Percentiles rank a stretch among this genome's conserved stretches.
Evolutionary conservation across 2,113 vertebrate genomes (phyloP).

Genomic region (Tyto alba): DNA sequence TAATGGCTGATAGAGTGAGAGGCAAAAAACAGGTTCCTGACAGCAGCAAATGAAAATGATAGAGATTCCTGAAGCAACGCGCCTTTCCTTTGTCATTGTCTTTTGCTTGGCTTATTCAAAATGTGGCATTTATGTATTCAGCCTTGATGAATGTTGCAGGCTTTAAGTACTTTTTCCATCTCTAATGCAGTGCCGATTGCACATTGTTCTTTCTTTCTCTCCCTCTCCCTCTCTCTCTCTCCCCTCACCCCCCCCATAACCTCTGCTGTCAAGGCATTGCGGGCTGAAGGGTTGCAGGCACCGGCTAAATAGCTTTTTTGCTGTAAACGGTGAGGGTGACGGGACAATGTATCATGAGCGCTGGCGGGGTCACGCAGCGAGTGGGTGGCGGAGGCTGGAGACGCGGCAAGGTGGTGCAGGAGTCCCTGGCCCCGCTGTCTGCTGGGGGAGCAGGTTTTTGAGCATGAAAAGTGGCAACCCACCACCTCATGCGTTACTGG

Average conservation of each 20-base stretch:
- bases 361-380: conserved; percentile 34
- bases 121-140: conserved; percentile 91
- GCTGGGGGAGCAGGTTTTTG: fast-evolving
- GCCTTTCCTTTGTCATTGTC: conserved; percentile 89
- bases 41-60: conserved; percentile 89
- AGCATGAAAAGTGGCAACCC: fast-evolving
- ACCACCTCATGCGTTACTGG: fast-evolving
- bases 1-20: conserved; percentile 91
- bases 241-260: conserved; percentile 43
- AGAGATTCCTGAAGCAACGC: conserved; percentile 82
- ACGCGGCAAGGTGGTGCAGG: not conserved
- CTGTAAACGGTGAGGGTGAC: conserved; percentile 70
- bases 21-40: conserved; percentile 89
- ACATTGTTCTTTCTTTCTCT: conserved; percentile 81
- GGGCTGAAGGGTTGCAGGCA: conserved; percentile 79
- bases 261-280: conserved; percentile 81
- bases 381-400: conserved; percentile 34
- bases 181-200: conserved; percentile 83
- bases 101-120: conserved; percentile 90
- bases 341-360: conserved; percentile 68
- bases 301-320: conserved; percentile 78
- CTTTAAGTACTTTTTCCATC: conserved; percentile 88
- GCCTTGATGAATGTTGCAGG: conserved; percentile 87
- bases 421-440: not conserved
- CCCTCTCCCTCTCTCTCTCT: not conserved